Evolutionary conservation across 2,797 vertebrate genomes (phyloP), one percentile per base, ranked within the genome.

Genomic region (Brachymystax lenok): DNA sequence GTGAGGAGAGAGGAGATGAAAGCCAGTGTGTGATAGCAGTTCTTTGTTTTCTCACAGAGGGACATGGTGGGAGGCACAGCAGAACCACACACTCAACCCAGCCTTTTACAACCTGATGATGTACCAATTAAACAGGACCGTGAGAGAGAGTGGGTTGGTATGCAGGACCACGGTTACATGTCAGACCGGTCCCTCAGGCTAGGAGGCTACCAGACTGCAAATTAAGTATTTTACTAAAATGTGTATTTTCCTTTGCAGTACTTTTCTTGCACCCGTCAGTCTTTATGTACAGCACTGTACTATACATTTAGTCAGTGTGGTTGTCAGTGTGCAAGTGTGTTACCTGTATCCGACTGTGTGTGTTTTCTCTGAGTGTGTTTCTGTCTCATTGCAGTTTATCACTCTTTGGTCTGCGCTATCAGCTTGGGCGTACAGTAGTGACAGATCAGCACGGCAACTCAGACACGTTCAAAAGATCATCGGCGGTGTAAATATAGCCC

Each of bases 401-500:
- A 61, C 79, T 52, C 27, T 73, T 17, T 30, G 77, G 56, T 40
- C 67, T 6, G 54, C 4, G 3, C 75, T 78, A 76, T 72, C 19
- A 74, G 27, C 76, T 78, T 69, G 77, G 79, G 83, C 21, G 19
- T 63, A 63, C 59, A 27, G 30, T 40, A 19, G 50, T 87, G 90
- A 90, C 88, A 89, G 77, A 51, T 28, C 85, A 87, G 89, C 88
- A 90, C 35, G 16, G 3, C 33, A 35, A 75, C 87, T 85, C 82
- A 84, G 82, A 88, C 80, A 77, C 75, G 28, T 80, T 76, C 30
- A 87, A 79, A 86, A 83, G 83, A 81, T 79, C 28, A 75, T 69
- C 54, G 5, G 74, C 80, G 75, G 79, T 56, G 77, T 88, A 91
- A 93, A 94, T 94, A 93, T 92, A 93, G 91, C 83, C 81, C 8